Conservation (phyloP, 2,113 vertebrate species). For the Pyrgilauda ruficollis region DNA sequence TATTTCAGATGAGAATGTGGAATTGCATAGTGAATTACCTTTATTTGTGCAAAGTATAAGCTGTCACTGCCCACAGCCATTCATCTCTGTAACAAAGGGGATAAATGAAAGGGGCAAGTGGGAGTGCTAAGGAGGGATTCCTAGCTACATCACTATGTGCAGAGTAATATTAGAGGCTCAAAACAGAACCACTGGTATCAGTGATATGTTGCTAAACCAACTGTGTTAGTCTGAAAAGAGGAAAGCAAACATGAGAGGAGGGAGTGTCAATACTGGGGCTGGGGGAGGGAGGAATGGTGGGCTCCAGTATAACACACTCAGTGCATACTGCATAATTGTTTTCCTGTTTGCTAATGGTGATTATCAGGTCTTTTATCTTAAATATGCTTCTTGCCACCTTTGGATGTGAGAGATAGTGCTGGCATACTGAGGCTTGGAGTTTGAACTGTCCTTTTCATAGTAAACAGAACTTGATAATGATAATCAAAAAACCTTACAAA, state of each 20-base stretch:
- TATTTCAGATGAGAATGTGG: neutral
- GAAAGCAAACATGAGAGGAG: conserved; percentile 25
- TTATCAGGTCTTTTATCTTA: conserved; percentile 37
- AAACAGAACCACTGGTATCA: neutral
- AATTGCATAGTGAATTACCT: neutral
- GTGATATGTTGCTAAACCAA: neutral
- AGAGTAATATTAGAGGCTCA: conserved; percentile 17
- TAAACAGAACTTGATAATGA: neutral
- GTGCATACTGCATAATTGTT: conserved; percentile 4
- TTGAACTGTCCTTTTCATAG: neutral
- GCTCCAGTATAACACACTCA: neutral
- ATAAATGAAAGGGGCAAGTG: neutral
- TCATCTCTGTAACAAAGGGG: neutral
- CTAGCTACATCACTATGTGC: conserved; percentile 40
- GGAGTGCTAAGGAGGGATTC: neutral
- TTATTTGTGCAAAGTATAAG: neutral
- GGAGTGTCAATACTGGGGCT: conserved; percentile 25
- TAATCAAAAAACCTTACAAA: neutral
- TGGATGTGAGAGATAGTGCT: neutral
- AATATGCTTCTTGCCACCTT: conserved; percentile 15
- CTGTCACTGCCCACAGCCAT: neutral
- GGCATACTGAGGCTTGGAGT: neutral
- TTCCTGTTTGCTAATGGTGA: conserved; percentile 26
- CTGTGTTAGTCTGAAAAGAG: conserved; percentile 9
- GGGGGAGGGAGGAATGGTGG: neutral